phyloP scores from a whole-genome alignment of 2,797 vertebrate genomes.

The Tenualosa ilisha region DNA sequence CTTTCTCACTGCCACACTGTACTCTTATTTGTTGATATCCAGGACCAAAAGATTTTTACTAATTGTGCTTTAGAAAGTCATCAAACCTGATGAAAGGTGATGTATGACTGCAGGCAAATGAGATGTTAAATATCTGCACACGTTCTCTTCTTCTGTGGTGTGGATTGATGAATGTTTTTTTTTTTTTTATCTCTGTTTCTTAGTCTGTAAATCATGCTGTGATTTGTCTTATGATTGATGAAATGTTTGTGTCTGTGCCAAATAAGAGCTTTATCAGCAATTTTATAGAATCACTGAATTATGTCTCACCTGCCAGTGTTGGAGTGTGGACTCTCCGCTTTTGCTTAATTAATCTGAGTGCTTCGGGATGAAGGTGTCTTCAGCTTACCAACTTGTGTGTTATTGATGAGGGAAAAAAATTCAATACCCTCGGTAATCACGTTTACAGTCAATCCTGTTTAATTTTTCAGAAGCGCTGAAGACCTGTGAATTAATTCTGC shows the following conservation, averaged over 20 bases:
- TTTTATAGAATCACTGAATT: conserved; percentile 11
- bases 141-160: conserved; percentile 20
- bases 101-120: background rate
- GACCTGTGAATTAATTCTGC: conserved; percentile 19
- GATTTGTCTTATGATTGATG: background rate
- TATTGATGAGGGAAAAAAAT: conserved; percentile 13
- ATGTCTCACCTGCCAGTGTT: background rate
- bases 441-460: conserved; percentile 10
- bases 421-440: background rate
- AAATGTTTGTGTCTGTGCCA: conserved; percentile 15
- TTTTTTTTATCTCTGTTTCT: background rate
- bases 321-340: background rate
- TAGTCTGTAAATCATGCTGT: conserved; percentile 6
- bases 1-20: background rate
- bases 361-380: background rate
- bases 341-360: conserved; percentile 9
- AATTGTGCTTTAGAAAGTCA: background rate
- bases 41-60: background rate
- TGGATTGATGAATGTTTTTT: conserved; percentile 25
- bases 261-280: conserved; percentile 4
- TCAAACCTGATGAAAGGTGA: background rate
- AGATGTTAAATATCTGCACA: conserved; percentile 18
- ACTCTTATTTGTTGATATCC: background rate
- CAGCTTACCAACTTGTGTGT: background rate
- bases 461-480: conserved; percentile 4